A percentile compares a stretch with the other conserved stretches of the same genome.
These are phyloP conservation scores for Diabrotica balteata DNA, from an alignment of 2,888 invertebrate genomes.

Conservation along the genomic window DNA sequence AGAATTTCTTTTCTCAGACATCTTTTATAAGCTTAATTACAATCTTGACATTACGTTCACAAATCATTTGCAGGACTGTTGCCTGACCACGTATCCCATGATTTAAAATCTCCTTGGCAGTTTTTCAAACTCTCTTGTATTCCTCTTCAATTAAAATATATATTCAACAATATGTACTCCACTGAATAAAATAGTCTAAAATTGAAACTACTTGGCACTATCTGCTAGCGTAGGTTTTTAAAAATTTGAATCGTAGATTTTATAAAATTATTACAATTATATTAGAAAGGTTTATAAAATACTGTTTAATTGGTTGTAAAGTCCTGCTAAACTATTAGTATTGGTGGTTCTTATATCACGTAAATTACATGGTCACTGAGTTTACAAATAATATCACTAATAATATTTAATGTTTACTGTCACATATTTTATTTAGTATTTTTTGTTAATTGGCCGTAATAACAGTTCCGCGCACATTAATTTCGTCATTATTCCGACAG, in stretches of 20 bases:
- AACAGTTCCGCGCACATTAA: constrained; percentile 14
- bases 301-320: constrained; percentile 15
- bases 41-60: constrained; percentile 28
- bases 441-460: constrained; percentile 5
- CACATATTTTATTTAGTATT: constrained; percentile 28
- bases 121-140: constrained; percentile 30
- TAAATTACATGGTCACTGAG: constrained; percentile 10
- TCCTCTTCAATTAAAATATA: constrained; percentile 36
- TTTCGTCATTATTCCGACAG: constrained; percentile 8
- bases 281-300: constrained; percentile 5
- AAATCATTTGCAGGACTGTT: constrained; percentile 32
- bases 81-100: constrained; percentile 10
- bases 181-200: constrained; percentile 44
- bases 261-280: constrained; percentile 16
- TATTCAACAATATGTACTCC: constrained; percentile 43
- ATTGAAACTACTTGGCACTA: constrained; percentile 45
- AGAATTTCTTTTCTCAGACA: constrained; percentile 47
- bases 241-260: constrained; percentile 39
- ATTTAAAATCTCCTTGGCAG: constrained; percentile 29
- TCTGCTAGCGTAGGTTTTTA: constrained; percentile 41
- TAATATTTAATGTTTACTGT: constrained; percentile 34
- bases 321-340: constrained; percentile 17
- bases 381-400: constrained; percentile 27
- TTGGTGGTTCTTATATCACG: constrained; percentile 9
- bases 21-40: constrained; percentile 35